These are phyloP conservation scores for Gryon sp. DNA, from an alignment of 1,140 invertebrate genomes.

Conservation along the genomic window DNA sequence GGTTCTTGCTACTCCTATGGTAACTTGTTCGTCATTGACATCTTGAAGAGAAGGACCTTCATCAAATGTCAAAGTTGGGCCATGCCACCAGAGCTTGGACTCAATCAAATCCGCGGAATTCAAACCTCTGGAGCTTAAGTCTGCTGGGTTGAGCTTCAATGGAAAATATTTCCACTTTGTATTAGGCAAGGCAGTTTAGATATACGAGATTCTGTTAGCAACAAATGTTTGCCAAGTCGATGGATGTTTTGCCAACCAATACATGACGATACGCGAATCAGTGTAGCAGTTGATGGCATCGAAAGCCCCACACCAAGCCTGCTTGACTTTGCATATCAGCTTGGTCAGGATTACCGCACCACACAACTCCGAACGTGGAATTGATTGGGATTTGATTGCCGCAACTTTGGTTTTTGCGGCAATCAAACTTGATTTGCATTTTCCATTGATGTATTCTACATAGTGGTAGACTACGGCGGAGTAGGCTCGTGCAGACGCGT, in stretches of 20 bases:
- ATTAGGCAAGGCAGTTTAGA: too few relatives aligned
- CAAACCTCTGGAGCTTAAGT: slow-evolving; percentile 1
- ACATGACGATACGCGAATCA: too few relatives aligned
- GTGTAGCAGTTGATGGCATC: too few relatives aligned
- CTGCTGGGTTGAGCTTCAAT: too few relatives aligned
- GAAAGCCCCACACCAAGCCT: too few relatives aligned
- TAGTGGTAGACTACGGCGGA: slow-evolving; percentile 2
- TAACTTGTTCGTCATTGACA: not conserved
- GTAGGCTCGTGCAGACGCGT: not conserved
- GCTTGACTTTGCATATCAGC: not conserved
- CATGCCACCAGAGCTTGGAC: slow-evolving; percentile 23
- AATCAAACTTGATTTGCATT: not conserved
- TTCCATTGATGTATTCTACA: not conserved
- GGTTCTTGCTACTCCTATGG: too few relatives aligned
- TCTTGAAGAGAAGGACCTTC: too few relatives aligned
- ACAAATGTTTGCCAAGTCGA: too few relatives aligned
- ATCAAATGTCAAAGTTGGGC: not conserved
- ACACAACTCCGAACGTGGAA: slow-evolving; percentile 1
- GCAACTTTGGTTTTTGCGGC: slow-evolving; percentile 1
- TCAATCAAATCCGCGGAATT: not conserved
- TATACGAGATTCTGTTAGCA: too few relatives aligned
- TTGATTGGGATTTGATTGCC: not conserved
- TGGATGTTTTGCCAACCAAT: too few relatives aligned
- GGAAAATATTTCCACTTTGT: too few relatives aligned
- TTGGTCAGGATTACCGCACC: not conserved